These are phyloP conservation scores for Lepisosteus oculatus DNA, from an alignment of 2,113 vertebrate species.

Conservation along the genomic window DNA sequence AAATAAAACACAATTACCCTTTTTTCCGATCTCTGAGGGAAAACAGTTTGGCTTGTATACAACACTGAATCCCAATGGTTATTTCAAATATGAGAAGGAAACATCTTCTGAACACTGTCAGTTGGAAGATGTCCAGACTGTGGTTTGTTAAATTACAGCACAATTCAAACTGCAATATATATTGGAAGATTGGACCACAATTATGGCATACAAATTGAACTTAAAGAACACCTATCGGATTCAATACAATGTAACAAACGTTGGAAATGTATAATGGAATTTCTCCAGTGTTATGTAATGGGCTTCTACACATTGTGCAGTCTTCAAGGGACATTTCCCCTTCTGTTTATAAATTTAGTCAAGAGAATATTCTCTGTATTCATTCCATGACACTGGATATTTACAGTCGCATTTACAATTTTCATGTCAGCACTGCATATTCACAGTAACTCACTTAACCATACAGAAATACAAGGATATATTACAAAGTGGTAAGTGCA, in stretches of 20 bases:
- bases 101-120: slow-evolving; percentile 24
- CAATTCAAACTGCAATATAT: slow-evolving; percentile 13
- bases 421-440: too few relatives aligned
- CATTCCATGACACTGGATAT: too few relatives aligned
- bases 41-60: background rate
- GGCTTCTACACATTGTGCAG: background rate
- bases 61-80: background rate
- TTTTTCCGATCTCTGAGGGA: background rate
- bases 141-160: slow-evolving; percentile 6
- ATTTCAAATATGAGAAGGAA: slow-evolving; percentile 11
- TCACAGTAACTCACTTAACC: too few relatives aligned
- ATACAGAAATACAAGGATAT: too few relatives aligned
- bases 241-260: background rate
- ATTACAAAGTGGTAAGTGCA: too few relatives aligned
- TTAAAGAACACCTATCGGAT: slow-evolving; percentile 6
- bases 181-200: slow-evolving; percentile 25
- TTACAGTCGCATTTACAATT: too few relatives aligned
- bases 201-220: slow-evolving; percentile 22
- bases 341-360: slow-evolving; percentile 14
- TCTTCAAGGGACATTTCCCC: slow-evolving; percentile 17
- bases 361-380: slow-evolving; percentile 25
- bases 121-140: slow-evolving; percentile 24
- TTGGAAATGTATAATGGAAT: background rate
- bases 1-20: background rate
- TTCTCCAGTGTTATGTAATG: background rate